phyloP scores from a whole-genome alignment of 2,797 vertebrate genomes.

The Tympanoctomys barrerae region DNA sequence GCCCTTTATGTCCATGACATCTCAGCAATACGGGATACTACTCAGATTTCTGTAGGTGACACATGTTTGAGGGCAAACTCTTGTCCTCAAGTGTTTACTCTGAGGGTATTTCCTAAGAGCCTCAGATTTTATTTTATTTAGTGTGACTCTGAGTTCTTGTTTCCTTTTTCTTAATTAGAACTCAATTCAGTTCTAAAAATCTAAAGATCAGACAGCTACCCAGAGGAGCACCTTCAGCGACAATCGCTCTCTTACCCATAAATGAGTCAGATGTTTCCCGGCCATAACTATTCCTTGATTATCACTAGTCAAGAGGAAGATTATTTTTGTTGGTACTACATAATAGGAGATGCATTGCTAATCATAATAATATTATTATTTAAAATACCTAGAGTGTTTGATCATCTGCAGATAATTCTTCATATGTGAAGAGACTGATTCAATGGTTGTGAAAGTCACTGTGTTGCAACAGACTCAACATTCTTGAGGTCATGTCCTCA shows the following conservation, averaged over 20 bases:
- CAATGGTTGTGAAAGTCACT: neutral
- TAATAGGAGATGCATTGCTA: neutral
- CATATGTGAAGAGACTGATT: neutral
- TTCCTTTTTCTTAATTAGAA: neutral
- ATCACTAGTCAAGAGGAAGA: neutral
- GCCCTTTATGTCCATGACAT: neutral
- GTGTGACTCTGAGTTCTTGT: neutral
- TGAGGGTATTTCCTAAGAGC: neutral
- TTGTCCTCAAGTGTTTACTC: neutral
- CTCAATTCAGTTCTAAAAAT: neutral
- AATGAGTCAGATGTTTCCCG: conserved; percentile 23
- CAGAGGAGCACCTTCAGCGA: neutral
- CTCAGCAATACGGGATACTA: neutral
- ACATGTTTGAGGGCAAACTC: neutral
- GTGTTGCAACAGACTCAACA: neutral
- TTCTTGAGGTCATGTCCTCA: neutral
- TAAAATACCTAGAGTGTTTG: neutral
- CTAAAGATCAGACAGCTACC: neutral
- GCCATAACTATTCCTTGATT: conserved; percentile 24
- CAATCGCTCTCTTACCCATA: neutral
- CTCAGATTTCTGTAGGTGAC: neutral
- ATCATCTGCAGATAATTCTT: neutral
- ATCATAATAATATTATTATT: neutral
- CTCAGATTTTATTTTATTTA: conserved; percentile 20
- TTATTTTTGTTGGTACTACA: conserved; percentile 20